phyloP scores from a whole-genome alignment of 1,140 invertebrate genomes.

The Drosophila elegans region DNA sequence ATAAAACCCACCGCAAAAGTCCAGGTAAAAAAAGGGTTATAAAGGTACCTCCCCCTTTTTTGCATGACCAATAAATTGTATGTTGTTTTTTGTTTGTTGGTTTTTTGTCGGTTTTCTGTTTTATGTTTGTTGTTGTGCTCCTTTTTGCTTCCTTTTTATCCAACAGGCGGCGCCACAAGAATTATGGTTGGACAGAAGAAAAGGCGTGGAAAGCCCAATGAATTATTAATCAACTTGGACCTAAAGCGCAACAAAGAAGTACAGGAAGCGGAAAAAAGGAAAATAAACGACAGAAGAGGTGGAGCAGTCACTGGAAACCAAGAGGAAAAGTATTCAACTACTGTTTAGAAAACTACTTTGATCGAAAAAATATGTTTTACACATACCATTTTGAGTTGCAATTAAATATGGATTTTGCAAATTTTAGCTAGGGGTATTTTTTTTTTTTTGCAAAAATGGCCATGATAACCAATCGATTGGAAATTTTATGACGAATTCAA shows the following conservation, averaged over 20 bases:
- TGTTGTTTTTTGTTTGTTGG: conserved; percentile 21
- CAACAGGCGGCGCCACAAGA: conserved; percentile 61
- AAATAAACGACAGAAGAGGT: neutral
- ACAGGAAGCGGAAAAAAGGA: conserved; percentile 2
- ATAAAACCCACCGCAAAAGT: conserved; percentile 30
- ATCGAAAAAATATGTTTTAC: conserved; percentile 7
- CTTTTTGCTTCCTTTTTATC: conserved; percentile 31
- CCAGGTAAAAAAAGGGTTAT: conserved; percentile 48
- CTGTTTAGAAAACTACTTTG: conserved; percentile 7
- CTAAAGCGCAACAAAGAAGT: conserved; percentile 13
- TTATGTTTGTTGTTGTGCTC: conserved; percentile 2
- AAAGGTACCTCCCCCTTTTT: conserved; percentile 12
- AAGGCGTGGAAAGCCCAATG: conserved; percentile 75
- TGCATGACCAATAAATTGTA: conserved; percentile 54
- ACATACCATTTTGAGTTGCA: too few species aligned
- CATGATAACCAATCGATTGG: too few species aligned
- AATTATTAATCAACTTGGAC: conserved; percentile 68
- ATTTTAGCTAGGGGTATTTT: too few species aligned
- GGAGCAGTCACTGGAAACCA: conserved; percentile 7
- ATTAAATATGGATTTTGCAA: too few species aligned
- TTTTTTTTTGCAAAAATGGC: too few species aligned
- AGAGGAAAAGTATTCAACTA: conserved; percentile 3
- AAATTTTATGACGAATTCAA: too few species aligned
- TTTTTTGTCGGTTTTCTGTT: conserved; percentile 10
- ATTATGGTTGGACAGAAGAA: conserved; percentile 66